These are phyloP conservation scores for Aethes cnicana DNA, from an alignment of 2,888 invertebrate species.

Conservation along the genomic window DNA sequence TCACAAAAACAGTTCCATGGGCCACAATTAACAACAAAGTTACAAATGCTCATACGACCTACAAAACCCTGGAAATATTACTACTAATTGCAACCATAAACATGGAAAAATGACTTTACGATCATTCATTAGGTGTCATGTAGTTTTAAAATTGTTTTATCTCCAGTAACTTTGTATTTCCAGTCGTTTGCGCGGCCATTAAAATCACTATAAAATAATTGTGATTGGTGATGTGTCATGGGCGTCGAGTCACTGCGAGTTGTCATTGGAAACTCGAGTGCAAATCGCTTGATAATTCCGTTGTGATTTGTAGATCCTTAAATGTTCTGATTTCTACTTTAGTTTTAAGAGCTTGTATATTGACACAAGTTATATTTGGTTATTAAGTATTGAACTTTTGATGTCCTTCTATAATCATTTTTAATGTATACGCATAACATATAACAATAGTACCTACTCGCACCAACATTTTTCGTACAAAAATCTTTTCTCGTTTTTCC, in stretches of 20 bases:
- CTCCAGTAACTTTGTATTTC: conserved; percentile 16
- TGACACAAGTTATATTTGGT: too few species aligned
- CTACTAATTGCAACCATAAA: conserved; percentile 26
- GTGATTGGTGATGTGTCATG: conserved; percentile 42
- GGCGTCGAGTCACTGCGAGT: conserved; percentile 27
- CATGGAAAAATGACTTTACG: conserved; percentile 9
- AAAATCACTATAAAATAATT: conserved; percentile 53
- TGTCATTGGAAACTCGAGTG: neutral
- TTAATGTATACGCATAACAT: too few species aligned
- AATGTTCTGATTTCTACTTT: too few species aligned
- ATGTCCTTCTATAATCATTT: neutral
- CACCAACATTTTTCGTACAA: too few species aligned
- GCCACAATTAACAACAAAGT: conserved; percentile 6
- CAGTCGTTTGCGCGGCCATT: conserved; percentile 32
- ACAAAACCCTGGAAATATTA: conserved; percentile 23
- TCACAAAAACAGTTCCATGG: too few species aligned
- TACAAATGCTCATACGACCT: conserved; percentile 20
- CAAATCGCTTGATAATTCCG: too few species aligned
- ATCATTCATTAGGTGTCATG: conserved; percentile 22
- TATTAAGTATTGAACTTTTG: too few species aligned
- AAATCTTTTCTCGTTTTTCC: too few species aligned
- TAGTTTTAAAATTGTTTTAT: conserved; percentile 8
- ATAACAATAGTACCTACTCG: too few species aligned
- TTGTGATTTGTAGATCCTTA: too few species aligned
- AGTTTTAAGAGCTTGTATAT: too few species aligned